A percentile compares a stretch with the other conserved stretches of the same genome.
Conservation (phyloP, 2,888 invertebrate genomes). For the Lycia hirtaria region DNA sequence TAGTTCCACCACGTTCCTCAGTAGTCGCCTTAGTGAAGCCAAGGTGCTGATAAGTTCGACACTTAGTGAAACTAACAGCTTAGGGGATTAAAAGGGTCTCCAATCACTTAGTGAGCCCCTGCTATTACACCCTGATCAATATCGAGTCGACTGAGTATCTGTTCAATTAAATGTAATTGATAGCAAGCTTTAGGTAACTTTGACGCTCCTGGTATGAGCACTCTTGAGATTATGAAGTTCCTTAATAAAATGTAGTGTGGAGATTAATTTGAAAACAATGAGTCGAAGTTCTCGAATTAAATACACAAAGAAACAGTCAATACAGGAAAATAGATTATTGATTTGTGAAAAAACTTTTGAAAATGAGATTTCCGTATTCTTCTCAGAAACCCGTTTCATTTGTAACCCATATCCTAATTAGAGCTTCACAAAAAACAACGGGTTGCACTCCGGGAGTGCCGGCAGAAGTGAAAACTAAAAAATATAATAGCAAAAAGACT, state of each 20-base stretch:
- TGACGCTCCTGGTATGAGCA: neutral
- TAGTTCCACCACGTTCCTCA: neutral
- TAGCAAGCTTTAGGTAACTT: neutral
- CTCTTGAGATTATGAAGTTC: neutral
- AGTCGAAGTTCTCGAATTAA: no score
- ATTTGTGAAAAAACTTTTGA: no score
- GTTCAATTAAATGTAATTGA: conserved; percentile 7
- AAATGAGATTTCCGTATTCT: no score
- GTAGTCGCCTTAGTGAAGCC: conserved; percentile 5
- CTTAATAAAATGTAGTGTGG: no score
- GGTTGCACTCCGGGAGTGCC: no score
- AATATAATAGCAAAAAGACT: no score
- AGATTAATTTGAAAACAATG: neutral
- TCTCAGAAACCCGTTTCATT: no score
- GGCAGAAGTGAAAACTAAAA: no score
- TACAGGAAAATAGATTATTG: no score
- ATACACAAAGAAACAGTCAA: no score
- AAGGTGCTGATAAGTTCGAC: conserved; percentile 21
- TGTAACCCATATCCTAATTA: no score
- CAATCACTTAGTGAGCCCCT: conserved; percentile 14
- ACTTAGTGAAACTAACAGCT: conserved; percentile 21
- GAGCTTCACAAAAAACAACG: no score
- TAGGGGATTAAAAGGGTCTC: conserved; percentile 23
- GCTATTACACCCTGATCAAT: conserved; percentile 19
- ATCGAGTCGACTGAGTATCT: conserved; percentile 7